phyloP scores from a whole-genome alignment of 1,140 invertebrate genomes.

The Heliconius eleuchia region DNA sequence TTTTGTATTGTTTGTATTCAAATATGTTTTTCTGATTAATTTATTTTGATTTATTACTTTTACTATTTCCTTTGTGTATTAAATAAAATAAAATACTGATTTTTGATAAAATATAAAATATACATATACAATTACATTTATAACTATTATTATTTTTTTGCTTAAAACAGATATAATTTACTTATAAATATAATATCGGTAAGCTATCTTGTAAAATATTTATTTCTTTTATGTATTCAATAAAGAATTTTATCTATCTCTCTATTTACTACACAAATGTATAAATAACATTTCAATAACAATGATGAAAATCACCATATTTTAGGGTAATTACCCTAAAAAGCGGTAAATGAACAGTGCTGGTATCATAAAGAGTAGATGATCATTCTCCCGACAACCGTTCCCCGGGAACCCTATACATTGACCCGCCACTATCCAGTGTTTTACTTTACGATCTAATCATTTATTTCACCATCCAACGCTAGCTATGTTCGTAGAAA shows the following conservation, averaged over 20 bases:
- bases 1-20: background rate
- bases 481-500: constrained; percentile 23
- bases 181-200: no score
- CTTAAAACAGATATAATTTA: no score
- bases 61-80: no score
- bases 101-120: no score
- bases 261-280: no score
- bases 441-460: constrained; percentile 22
- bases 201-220: no score
- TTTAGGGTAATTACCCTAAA: background rate
- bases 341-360: constrained; percentile 34
- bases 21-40: background rate
- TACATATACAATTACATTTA: no score
- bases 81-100: no score
- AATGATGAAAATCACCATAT: background rate
- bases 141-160: no score
- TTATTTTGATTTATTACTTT: background rate
- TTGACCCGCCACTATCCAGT: constrained; percentile 47
- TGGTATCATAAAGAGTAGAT: constrained; percentile 56
- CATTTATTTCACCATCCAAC: constrained; percentile 37
- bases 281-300: background rate
- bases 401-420: constrained; percentile 65
- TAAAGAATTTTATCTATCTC: no score
- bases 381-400: constrained; percentile 67
- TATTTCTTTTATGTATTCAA: no score